Evolutionary conservation across 2,888 invertebrate species (phyloP), one percentile per base, ranked within the genome.

Genomic region (Sipha maydis): DNA sequence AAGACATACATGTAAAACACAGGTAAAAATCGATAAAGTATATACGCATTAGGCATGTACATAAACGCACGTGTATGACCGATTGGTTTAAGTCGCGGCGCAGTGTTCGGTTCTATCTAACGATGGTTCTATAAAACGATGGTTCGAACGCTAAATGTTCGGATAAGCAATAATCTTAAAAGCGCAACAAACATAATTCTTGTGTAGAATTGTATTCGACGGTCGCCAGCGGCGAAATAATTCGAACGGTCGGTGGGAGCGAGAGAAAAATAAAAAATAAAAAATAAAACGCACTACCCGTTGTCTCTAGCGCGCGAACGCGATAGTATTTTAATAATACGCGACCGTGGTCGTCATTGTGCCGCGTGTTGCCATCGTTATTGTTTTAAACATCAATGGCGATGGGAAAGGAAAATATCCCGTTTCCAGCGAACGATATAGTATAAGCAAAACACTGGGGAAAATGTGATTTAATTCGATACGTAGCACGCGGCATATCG

Each of bases 1-100:
- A 69, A 83, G n/a, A 83, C 9, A 73, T 28, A 34, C 54, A 75
- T 17, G n/a, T 83, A 54, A 54, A 83, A 83, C 71, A 31, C 31
- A 31, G 19, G n/a, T 54, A 56, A 8, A n/a, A 31, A 17, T 54
- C 28, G 48, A 41, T 28, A 71, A 21, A 28, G 31, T 73, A 54
- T 61, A 61, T 21, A 14, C 3, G 48, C 11, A 14, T 48, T 48
- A 48, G 48, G 11, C 8, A 41, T 41, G 11, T 41, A 9, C 11
- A 41, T 41, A 8, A 5, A 8, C 41, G 48, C 48, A 48, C 41
- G 41, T 9, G 41, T 41, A 9, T 4, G 7, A 61, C 61, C 61
- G 3, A 61, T 21, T 9, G 25, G 61, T 54, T 83, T 73, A 73
- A 73, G 73, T 54, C 1, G 25, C 4, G 1, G 19, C 25, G 2